Percentiles rank a stretch among this genome's conserved stretches.
phyloP scores from a whole-genome alignment of 2,797 vertebrate genomes.

The Micrastur ruficollis region DNA sequence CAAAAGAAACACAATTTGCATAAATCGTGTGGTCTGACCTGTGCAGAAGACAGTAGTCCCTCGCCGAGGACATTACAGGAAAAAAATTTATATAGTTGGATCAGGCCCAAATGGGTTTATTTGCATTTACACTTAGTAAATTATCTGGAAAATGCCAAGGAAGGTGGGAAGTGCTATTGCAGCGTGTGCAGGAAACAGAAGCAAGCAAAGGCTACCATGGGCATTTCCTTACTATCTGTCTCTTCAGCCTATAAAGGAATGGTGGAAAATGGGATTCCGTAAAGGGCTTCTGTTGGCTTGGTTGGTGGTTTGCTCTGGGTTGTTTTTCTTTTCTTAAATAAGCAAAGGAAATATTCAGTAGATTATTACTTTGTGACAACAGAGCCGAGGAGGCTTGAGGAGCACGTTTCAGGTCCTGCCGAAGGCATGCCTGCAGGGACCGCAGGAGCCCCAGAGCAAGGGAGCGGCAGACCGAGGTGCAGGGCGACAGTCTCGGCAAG shows the following conservation, averaged over 20 bases:
- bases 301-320: fast-evolving
- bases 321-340: neutral
- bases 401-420: neutral
- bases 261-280: neutral
- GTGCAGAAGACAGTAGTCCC: neutral
- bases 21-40: no score
- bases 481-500: no score
- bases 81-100: neutral
- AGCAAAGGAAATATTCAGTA: neutral
- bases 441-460: no score
- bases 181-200: fast-evolving
- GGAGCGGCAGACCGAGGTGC: neutral
- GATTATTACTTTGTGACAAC: neutral
- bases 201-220: neutral
- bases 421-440: neutral
- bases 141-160: neutral
- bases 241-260: neutral
- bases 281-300: neutral
- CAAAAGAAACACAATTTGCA: neutral
- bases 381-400: neutral
- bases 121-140: neutral
- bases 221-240: neutral
- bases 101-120: neutral
- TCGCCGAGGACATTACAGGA: neutral
- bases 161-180: neutral